Percentiles rank a stretch among this genome's conserved stretches.
Conservation (phyloP, 2,888 invertebrate genomes). For the Drosophila kambysellisi region DNA sequence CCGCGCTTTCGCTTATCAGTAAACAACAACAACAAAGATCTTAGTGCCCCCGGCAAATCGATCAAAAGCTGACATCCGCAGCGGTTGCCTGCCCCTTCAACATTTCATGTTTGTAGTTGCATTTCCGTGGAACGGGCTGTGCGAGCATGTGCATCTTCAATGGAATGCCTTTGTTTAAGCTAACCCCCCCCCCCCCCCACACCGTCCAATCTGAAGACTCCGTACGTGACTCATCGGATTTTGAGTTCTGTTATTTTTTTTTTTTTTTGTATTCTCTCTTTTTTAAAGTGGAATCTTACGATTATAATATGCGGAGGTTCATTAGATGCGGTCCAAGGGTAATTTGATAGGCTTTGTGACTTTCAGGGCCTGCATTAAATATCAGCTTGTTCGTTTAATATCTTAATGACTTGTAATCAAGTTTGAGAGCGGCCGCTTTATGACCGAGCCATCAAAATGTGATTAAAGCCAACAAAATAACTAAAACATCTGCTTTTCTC, state of each 20-base stretch:
- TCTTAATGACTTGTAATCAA: slow-evolving; percentile 54
- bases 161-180: slow-evolving; percentile 74
- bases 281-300: slow-evolving; percentile 37
- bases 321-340: slow-evolving; percentile 55
- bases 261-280: background rate
- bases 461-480: slow-evolving; percentile 51
- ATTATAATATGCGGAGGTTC: slow-evolving; percentile 60
- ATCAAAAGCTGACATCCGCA: slow-evolving; percentile 66
- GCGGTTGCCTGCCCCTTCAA: slow-evolving; percentile 19
- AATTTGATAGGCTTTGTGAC: slow-evolving; percentile 56
- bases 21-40: slow-evolving; percentile 53
- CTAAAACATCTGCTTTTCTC: slow-evolving; percentile 17
- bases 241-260: slow-evolving; percentile 22
- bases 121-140: slow-evolving; percentile 43
- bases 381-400: slow-evolving; percentile 58
- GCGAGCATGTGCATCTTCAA: slow-evolving; percentile 62
- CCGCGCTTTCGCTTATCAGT: slow-evolving; percentile 74
- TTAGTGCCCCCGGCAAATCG: slow-evolving; percentile 56
- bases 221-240: slow-evolving; percentile 68
- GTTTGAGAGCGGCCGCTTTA: slow-evolving; percentile 40
- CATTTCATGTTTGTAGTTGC: slow-evolving; percentile 18
- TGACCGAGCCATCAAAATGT: slow-evolving; percentile 44
- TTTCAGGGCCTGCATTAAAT: slow-evolving; percentile 42
- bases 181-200: too few species aligned
- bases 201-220: slow-evolving; percentile 33